Evolutionary conservation across 2,113 vertebrate genomes (phyloP).

Genomic region (Chamaetylas fuelleborni): DNA sequence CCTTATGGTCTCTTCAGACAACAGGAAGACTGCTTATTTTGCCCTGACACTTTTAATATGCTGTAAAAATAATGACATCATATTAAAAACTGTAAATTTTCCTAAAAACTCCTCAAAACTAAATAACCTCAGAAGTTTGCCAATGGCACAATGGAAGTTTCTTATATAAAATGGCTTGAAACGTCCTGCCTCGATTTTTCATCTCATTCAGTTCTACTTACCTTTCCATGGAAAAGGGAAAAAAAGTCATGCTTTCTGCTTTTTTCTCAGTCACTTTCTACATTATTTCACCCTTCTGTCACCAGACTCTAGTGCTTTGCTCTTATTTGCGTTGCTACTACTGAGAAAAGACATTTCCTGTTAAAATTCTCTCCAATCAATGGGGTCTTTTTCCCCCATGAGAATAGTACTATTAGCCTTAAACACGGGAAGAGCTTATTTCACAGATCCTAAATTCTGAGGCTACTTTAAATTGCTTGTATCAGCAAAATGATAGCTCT

Average conservation of each 20-base stretch:
- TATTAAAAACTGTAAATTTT: background rate
- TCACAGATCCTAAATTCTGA: background rate
- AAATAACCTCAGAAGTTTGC: background rate
- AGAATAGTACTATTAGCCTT: background rate
- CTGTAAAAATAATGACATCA: background rate
- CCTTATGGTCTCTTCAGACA: background rate
- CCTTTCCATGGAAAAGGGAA: background rate
- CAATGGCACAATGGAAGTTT: background rate
- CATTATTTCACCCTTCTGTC: background rate
- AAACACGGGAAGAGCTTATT: background rate
- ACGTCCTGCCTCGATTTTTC: background rate
- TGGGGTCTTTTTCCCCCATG: accelerated
- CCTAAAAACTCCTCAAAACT: background rate
- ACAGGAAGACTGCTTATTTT: background rate
- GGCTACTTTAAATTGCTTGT: background rate
- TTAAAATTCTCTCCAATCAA: background rate
- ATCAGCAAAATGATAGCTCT: background rate
- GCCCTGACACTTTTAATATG: background rate
- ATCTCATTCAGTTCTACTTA: background rate
- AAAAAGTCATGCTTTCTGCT: background rate
- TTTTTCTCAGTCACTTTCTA: background rate
- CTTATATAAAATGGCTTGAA: background rate
- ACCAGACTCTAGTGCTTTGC: background rate
- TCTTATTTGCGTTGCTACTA: background rate
- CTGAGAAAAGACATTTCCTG: background rate